phyloP scores from a whole-genome alignment of 2,888 invertebrate species.

The Luperina testacea region DNA sequence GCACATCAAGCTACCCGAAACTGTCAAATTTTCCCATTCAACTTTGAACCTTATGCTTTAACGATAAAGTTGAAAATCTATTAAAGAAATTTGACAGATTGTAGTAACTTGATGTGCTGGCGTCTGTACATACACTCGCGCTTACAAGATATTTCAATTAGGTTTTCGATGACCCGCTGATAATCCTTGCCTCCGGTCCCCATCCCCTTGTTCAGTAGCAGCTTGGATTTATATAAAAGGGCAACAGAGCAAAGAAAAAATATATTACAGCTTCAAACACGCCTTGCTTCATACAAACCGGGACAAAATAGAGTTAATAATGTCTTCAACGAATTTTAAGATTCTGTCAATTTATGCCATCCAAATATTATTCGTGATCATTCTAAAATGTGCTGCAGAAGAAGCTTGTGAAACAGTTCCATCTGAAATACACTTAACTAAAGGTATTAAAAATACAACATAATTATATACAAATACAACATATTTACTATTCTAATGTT shows the following conservation, averaged over 20 bases:
- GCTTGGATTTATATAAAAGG: conserved; percentile 58
- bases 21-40: no score
- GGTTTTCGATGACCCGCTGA: conserved; percentile 72
- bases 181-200: conserved; percentile 61
- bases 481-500: neutral
- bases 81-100: no score
- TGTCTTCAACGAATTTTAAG: conserved; percentile 55
- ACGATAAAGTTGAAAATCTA: no score
- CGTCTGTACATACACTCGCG: no score
- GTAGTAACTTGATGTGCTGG: no score
- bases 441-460: conserved; percentile 86
- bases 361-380: conserved; percentile 62
- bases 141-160: conserved; percentile 77
- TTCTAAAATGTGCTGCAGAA: conserved; percentile 82
- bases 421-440: conserved; percentile 96
- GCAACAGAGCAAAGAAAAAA: conserved; percentile 21
- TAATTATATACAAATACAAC: no score
- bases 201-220: conserved; percentile 37
- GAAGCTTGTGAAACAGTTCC: conserved; percentile 96
- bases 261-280: conserved; percentile 46
- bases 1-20: no score
- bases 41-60: no score
- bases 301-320: conserved; percentile 50
- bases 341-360: conserved; percentile 59
- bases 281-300: conserved; percentile 26